These are phyloP conservation scores for Deroptyus accipitrinus DNA, from an alignment of 2,113 vertebrate genomes.

Conservation along the genomic window DNA sequence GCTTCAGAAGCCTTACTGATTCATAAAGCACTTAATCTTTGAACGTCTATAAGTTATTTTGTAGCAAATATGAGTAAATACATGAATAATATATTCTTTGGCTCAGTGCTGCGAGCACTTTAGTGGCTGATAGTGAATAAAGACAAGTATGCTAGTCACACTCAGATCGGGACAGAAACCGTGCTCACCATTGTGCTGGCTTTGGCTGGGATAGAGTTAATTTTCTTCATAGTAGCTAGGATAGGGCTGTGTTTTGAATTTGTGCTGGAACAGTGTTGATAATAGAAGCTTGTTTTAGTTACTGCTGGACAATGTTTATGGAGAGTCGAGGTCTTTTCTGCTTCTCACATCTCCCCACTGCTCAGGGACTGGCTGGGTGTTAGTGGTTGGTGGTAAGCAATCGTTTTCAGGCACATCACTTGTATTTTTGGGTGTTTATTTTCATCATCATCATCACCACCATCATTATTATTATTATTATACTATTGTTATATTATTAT, in stretches of 20 bases:
- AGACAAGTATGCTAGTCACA: not conserved
- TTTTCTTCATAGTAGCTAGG: not conserved
- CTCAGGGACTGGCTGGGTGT: not conserved
- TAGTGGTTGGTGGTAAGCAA: rapidly evolving
- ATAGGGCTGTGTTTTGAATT: not conserved
- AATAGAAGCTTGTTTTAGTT: not conserved
- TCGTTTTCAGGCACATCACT: not conserved
- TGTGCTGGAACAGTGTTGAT: not conserved
- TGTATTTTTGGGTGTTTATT: not conserved
- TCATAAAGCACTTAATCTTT: conserved; percentile 14
- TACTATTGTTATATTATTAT: not conserved
- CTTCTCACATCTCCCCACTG: not conserved
- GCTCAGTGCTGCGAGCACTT: not conserved
- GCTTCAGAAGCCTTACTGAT: conserved; percentile 47
- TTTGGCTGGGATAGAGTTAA: not conserved
- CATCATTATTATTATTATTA: not conserved
- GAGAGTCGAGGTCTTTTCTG: not conserved
- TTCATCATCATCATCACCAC: too few relatives aligned
- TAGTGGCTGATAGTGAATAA: not conserved
- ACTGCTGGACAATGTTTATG: not conserved
- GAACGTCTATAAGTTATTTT: conserved; percentile 51
- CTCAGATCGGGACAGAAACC: not conserved
- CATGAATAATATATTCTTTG: not conserved
- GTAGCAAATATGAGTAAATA: conserved; percentile 32
- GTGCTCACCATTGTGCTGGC: not conserved